These are phyloP conservation scores for Metopolophium dirhodum DNA, from an alignment of 1,140 invertebrate species.

Conservation along the genomic window DNA sequence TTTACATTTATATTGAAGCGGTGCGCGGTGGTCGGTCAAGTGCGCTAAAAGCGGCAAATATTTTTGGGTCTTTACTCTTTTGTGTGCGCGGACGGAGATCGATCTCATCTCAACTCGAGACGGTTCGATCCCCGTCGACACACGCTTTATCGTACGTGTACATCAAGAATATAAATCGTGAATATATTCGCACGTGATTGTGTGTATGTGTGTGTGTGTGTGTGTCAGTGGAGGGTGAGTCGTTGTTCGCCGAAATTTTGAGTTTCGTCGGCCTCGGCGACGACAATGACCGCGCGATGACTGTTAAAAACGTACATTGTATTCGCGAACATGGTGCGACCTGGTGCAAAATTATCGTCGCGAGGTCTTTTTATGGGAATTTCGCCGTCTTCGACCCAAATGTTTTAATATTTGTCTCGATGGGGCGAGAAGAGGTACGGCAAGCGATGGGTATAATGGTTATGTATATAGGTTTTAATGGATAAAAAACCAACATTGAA, in stretches of 20 bases:
- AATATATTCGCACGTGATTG: neutral
- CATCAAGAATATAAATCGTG: neutral
- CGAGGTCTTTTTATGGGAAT: neutral
- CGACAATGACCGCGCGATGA: neutral
- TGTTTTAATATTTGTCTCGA: neutral
- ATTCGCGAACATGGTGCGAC: neutral
- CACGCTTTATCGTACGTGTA: neutral
- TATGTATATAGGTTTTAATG: neutral
- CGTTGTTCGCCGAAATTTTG: neutral
- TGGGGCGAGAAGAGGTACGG: too few species aligned
- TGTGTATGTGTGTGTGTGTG: too few species aligned
- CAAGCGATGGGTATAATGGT: neutral
- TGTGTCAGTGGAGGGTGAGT: neutral
- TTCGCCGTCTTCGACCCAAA: neutral
- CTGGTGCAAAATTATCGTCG: neutral
- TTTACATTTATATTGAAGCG: neutral
- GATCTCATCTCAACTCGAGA: neutral
- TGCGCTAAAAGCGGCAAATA: slow-evolving; percentile 16
- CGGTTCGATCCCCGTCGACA: neutral
- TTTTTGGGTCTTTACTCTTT: neutral
- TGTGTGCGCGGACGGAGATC: neutral
- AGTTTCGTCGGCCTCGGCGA: too few species aligned
- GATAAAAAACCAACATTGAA: neutral
- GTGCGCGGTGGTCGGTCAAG: slow-evolving; percentile 3
- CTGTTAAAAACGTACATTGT: neutral